phyloP scores from a whole-genome alignment of 2,888 invertebrate species.

The Catocala sponsa region DNA sequence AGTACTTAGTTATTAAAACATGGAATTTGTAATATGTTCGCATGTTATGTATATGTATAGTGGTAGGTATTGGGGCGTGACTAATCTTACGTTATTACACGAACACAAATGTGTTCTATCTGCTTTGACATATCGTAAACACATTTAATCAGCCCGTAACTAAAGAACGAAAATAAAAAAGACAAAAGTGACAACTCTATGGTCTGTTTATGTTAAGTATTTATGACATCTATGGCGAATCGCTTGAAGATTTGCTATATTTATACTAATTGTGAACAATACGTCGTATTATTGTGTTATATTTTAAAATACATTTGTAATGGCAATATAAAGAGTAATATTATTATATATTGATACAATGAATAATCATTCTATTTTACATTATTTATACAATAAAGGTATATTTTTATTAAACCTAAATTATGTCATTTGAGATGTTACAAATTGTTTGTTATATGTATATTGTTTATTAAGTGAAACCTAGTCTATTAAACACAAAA shows the following conservation, averaged over 20 bases:
- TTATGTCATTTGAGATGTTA: too few relatives aligned
- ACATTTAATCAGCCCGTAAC: conserved; percentile 36
- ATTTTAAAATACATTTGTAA: too few relatives aligned
- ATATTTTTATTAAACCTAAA: too few relatives aligned
- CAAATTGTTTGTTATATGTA: too few relatives aligned
- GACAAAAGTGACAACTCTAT: conserved; percentile 8
- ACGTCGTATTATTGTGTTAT: too few relatives aligned
- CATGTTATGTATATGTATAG: neutral
- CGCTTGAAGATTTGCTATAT: neutral
- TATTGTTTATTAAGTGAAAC: too few relatives aligned
- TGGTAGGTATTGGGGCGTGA: conserved; percentile 6
- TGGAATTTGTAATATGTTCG: conserved; percentile 23
- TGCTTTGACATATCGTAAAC: conserved; percentile 38
- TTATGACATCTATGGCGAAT: conserved; percentile 38
- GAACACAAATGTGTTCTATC: conserved; percentile 53
- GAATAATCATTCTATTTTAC: too few relatives aligned
- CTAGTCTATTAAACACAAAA: too few relatives aligned
- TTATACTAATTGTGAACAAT: too few relatives aligned
- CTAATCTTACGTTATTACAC: conserved; percentile 17
- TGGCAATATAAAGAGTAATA: too few relatives aligned
- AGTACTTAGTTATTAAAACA: conserved; percentile 18
- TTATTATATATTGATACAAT: too few relatives aligned
- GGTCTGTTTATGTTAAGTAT: conserved; percentile 19
- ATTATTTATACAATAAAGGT: too few relatives aligned
- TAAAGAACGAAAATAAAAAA: conserved; percentile 21